These are phyloP conservation scores for Sciurus vulgaris DNA, from an alignment of 2,797 vertebrate species.

Conservation along the genomic window DNA sequence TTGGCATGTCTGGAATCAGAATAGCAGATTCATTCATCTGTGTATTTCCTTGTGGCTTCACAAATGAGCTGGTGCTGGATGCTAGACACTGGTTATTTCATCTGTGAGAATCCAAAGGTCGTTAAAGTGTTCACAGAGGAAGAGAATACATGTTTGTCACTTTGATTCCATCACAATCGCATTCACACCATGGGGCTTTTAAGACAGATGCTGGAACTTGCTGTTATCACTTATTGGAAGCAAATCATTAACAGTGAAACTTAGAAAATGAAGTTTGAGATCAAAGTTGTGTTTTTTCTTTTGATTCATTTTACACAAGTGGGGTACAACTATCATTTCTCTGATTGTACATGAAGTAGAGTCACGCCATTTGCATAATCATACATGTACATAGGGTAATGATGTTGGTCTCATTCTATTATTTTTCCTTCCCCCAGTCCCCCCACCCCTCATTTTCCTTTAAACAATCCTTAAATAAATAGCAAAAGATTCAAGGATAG, in stretches of 20 bases:
- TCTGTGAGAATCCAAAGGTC: slow-evolving; percentile 33
- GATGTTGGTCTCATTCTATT: too few relatives aligned
- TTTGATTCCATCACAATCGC: not conserved
- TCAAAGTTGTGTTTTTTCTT: not conserved
- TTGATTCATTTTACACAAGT: too few relatives aligned
- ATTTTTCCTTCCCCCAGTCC: too few relatives aligned
- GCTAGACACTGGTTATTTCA: not conserved
- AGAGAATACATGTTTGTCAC: not conserved
- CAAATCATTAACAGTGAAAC: slow-evolving; percentile 5
- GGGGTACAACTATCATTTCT: too few relatives aligned
- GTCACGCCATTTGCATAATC: too few relatives aligned
- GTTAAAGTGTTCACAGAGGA: slow-evolving; percentile 44
- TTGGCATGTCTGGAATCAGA: not conserved
- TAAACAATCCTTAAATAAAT: not conserved
- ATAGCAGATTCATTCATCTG: not conserved
- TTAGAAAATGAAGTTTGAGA: slow-evolving; percentile 24
- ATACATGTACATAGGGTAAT: too few relatives aligned
- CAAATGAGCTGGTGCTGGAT: not conserved
- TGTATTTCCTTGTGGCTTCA: slow-evolving; percentile 2
- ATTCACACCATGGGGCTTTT: slow-evolving; percentile 38
- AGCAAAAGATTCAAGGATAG: not conserved
- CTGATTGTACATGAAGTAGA: too few relatives aligned
- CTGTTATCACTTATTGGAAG: slow-evolving; percentile 25
- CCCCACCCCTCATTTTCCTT: too few relatives aligned
- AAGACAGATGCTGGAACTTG: not conserved